Conservation (phyloP, 2,888 invertebrate species). For the Papilio gigon region DNA sequence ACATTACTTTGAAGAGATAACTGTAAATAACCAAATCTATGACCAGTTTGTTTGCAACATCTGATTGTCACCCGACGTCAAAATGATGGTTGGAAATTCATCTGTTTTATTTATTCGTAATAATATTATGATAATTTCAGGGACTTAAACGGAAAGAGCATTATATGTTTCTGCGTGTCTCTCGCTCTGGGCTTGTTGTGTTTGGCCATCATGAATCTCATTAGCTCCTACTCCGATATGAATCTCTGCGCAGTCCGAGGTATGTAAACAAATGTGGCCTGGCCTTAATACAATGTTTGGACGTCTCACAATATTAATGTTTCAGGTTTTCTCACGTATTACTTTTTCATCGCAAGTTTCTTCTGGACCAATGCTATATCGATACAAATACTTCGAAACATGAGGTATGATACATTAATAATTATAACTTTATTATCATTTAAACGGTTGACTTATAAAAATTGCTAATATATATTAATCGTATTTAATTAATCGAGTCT, state of each 20-base stretch:
- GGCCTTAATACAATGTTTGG: neutral
- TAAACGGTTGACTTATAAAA: neutral
- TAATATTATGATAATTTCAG: conserved; percentile 54
- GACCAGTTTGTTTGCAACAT: neutral
- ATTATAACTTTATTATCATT: neutral
- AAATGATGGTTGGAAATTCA: neutral
- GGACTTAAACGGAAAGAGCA: conserved; percentile 72
- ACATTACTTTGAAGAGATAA: too few species aligned
- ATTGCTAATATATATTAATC: neutral
- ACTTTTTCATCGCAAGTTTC: conserved; percentile 83
- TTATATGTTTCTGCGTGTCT: conserved; percentile 66
- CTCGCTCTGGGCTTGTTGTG: conserved; percentile 62
- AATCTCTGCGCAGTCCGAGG: conserved; percentile 66
- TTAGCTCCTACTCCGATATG: conserved; percentile 59
- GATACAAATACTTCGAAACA: conserved; percentile 84
- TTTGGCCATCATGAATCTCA: conserved; percentile 60
- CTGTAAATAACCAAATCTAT: neutral
- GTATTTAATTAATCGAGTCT: too few species aligned
- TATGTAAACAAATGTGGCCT: conserved; percentile 45
- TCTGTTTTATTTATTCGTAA: neutral
- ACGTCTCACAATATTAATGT: conserved; percentile 41
- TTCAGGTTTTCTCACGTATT: conserved; percentile 82
- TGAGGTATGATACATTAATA: conserved; percentile 77
- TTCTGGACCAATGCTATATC: conserved; percentile 87
- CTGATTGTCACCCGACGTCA: too few species aligned